These are phyloP conservation scores for Odontesthes bonariensis DNA, from an alignment of 2,113 vertebrate species.

Conservation along the genomic window DNA sequence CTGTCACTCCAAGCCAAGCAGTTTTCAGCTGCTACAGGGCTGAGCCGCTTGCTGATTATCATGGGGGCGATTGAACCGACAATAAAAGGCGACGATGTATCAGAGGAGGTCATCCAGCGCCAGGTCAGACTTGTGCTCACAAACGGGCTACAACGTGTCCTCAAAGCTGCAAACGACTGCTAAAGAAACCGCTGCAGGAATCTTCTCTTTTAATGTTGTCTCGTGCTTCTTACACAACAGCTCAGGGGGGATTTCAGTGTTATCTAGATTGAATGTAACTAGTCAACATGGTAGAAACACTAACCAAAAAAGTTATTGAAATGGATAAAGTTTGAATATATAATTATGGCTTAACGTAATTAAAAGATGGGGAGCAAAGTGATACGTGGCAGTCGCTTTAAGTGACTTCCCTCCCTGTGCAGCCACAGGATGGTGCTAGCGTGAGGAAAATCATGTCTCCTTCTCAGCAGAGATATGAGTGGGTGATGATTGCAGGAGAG, in stretches of 20 bases:
- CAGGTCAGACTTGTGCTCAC: constrained; percentile 76
- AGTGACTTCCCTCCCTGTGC: constrained; percentile 5
- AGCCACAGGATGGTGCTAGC: constrained; percentile 75
- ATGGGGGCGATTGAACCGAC: constrained; percentile 79
- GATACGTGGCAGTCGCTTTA: background rate
- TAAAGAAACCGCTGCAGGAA: background rate
- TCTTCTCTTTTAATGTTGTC: too few species aligned
- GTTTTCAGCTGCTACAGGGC: constrained; percentile 83
- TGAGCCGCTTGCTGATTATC: constrained; percentile 84
- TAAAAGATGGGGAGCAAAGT: background rate
- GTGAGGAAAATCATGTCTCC: constrained; percentile 55
- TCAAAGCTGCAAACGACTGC: background rate
- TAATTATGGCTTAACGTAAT: background rate
- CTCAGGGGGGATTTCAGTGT: background rate
- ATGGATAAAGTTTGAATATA: too few species aligned
- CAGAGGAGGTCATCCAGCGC: constrained; percentile 80
- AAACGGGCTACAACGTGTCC: background rate
- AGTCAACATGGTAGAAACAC: background rate
- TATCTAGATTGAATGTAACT: background rate
- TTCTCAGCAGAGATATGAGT: constrained; percentile 40
- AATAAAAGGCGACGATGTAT: constrained; percentile 71
- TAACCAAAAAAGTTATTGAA: background rate
- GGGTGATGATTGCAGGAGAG: constrained; percentile 49
- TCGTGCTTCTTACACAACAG: background rate
- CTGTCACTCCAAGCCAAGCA: constrained; percentile 82